Base-by-base conservation (phyloP, 2,888 invertebrate genomes). In the Craniophora ligustri region DNA sequence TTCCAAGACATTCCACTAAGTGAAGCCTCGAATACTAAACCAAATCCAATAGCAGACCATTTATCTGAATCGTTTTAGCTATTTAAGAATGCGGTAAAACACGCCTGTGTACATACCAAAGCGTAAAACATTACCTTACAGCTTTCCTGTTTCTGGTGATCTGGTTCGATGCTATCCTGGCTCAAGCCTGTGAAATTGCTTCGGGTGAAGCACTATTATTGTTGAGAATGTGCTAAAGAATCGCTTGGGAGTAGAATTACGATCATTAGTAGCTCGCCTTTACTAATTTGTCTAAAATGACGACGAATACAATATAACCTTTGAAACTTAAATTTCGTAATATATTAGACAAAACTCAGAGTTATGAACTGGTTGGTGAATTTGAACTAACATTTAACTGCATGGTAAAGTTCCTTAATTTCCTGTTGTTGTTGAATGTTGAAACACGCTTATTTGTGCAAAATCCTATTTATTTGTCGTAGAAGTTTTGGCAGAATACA, bases 41-140 rank as follows among this genome's bases (percentile, higher is more conserved):
- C 11, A 18, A 64, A 67, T 64, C 44, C 64, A 41, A 64, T 67
- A 63, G 49, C 23, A 42, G 32, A 46, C 36, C 35, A 71, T 70
- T 70, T 60, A 36, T 60, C 44, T 58, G 45, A 60, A 64, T 53
- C 53, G 60, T 56, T 67, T 45, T 15, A 45, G 34, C 64, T 41
- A 42, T 63, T 67, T 53, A 50, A 54, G 34, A 16, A 35, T 40
- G 40, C 44, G 41, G 56, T 53, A 61, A 64, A 64, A 47, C 28
- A 55, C 35, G 49, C 15, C 39, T 10, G 42, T 41, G 40, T 46
- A 42, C 50, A 63, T 54, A 44, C 54, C 45, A 47, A 50, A 19
- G 44, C 38, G 49, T 67, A 45, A 60, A 64, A 67, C 54, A 71
- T 70, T 60, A 51, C 38, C 23, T 50, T 39, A 15, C 38, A 42